A percentile compares a stretch with the other conserved stretches of the same genome.
Conservation (phyloP, 2,888 invertebrate species). For the Hipparchia semele region DNA sequence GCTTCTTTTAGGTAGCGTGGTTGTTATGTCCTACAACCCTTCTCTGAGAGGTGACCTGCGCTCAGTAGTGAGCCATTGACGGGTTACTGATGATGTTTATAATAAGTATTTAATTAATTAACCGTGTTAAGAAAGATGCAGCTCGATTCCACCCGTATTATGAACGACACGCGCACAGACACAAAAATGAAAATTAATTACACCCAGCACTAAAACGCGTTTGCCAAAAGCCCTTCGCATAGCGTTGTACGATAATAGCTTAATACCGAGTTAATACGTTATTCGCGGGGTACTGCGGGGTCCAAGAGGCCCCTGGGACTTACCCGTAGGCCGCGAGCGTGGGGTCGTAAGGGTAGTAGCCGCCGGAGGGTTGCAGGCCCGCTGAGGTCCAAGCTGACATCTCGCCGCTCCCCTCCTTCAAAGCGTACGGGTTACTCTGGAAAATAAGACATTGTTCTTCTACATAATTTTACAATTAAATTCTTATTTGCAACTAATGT, state of each 20-base stretch:
- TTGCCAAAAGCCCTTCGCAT: slow-evolving; percentile 78
- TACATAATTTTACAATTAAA: neutral
- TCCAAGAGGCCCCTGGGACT: slow-evolving; percentile 81
- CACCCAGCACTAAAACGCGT: slow-evolving; percentile 57
- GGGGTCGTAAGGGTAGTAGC: slow-evolving; percentile 97
- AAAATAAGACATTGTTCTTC: slow-evolving; percentile 64
- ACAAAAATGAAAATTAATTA: slow-evolving; percentile 61
- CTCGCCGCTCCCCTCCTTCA: slow-evolving; percentile 93
- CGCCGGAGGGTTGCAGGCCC: slow-evolving; percentile 94
- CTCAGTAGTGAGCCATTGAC: too few species aligned
- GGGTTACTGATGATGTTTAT: too few species aligned
- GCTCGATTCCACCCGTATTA: slow-evolving; percentile 52
- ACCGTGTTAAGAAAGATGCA: slow-evolving; percentile 48
- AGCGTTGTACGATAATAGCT: slow-evolving; percentile 64
- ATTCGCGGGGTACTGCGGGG: slow-evolving; percentile 43
- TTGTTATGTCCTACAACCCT: too few species aligned
- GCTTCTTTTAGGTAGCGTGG: too few species aligned
- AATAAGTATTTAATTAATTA: neutral
- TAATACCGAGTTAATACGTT: slow-evolving; percentile 63
- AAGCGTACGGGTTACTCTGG: slow-evolving; percentile 95
- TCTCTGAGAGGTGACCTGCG: too few species aligned
- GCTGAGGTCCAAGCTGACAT: slow-evolving; percentile 97
- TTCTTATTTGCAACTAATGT: too few species aligned
- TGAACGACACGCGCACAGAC: slow-evolving; percentile 59
- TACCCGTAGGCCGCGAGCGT: slow-evolving; percentile 96